Conservation (phyloP, 2,113 vertebrate species). For the Hemichromis elongatus region DNA sequence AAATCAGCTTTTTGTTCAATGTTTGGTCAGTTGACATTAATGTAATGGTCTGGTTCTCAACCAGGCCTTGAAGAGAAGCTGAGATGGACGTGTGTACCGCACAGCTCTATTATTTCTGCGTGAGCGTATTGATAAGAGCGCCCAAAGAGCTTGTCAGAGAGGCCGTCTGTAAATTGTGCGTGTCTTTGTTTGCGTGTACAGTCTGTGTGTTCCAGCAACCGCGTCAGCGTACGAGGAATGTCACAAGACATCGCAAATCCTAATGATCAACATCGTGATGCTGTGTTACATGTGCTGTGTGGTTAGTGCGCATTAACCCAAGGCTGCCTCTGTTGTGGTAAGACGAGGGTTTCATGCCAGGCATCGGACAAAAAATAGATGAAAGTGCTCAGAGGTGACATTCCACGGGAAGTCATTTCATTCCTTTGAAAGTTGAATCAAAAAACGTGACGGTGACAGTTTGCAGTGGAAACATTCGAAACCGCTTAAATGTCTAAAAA, state of each 20-base stretch:
- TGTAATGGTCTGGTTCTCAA: constrained; percentile 17
- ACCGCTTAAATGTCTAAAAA: background rate
- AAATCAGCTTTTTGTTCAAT: background rate
- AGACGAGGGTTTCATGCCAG: background rate
- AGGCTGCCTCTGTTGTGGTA: background rate
- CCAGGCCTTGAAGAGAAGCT: background rate
- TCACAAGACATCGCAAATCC: constrained; percentile 49
- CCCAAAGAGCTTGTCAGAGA: background rate
- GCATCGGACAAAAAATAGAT: background rate
- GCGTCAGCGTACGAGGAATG: constrained; percentile 47
- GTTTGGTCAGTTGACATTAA: constrained; percentile 28
- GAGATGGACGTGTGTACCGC: background rate
- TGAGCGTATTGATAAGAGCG: background rate
- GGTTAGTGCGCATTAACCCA: background rate
- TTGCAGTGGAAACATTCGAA: background rate
- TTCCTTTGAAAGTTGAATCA: background rate
- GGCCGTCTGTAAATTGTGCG: background rate
- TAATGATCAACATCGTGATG: constrained; percentile 53
- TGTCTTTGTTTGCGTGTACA: constrained; percentile 29
- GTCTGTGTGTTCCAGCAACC: background rate
- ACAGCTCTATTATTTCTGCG: background rate
- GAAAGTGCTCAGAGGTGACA: background rate
- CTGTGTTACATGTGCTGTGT: constrained; percentile 37
- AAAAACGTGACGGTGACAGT: background rate
- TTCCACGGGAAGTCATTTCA: background rate